These are phyloP conservation scores for Anguilla rostrata DNA, from an alignment of 2,113 vertebrate species.

Conservation along the genomic window DNA sequence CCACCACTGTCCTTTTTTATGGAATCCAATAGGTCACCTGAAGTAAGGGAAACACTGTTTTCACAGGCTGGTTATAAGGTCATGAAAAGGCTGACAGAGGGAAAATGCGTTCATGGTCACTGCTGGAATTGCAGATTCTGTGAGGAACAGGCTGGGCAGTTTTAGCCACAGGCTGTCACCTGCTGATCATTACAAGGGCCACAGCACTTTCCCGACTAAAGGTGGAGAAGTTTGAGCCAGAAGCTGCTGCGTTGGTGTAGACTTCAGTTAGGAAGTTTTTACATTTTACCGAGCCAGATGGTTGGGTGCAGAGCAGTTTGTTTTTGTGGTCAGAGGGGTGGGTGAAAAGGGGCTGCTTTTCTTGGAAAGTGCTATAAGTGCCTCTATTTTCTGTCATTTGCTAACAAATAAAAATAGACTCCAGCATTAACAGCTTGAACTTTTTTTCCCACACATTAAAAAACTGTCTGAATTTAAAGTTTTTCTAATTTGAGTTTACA, in stretches of 20 bases:
- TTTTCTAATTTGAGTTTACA: no score
- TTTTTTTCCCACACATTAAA: no score
- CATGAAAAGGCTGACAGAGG: constrained; percentile 21
- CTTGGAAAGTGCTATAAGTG: no score
- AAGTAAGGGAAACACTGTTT: background rate
- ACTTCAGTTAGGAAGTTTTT: no score
- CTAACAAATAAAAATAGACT: no score
- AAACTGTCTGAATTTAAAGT: no score
- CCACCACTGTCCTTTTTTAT: no score
- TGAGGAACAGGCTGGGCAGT: background rate
- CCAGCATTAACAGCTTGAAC: no score
- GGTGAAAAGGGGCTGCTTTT: no score
- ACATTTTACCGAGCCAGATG: background rate
- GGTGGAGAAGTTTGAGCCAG: background rate
- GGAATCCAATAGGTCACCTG: background rate
- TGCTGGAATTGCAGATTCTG: constrained; percentile 31
- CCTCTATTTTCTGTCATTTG: no score
- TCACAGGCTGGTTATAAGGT: background rate
- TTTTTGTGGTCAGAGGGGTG: no score
- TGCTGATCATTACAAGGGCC: background rate
- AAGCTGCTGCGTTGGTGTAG: no score
- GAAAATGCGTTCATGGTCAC: constrained; percentile 30
- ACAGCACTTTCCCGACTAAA: background rate
- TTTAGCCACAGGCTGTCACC: constrained; percentile 4
- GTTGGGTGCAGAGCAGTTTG: background rate